These are phyloP conservation scores for Caradrina kadenii DNA, from an alignment of 2,888 invertebrate genomes.

Conservation along the genomic window DNA sequence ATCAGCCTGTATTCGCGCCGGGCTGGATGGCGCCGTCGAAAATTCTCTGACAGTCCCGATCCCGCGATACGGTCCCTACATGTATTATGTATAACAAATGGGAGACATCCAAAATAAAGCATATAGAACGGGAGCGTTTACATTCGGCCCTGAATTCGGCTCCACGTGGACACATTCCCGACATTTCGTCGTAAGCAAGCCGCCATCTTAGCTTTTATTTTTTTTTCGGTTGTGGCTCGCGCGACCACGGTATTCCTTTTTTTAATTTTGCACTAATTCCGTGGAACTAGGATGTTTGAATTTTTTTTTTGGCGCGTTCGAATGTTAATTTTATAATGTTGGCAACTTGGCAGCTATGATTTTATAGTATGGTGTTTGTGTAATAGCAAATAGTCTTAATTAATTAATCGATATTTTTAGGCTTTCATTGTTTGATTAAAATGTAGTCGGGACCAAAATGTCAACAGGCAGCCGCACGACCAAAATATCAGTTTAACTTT, in stretches of 20 bases:
- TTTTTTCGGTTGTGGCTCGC: constrained; percentile 57
- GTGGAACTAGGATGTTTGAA: constrained; percentile 45
- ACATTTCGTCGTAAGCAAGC: constrained; percentile 79
- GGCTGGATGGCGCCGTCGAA: constrained; percentile 86
- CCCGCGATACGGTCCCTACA: constrained; percentile 86
- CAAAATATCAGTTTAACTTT: not conserved
- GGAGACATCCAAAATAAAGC: constrained; percentile 89
- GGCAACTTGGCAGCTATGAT: constrained; percentile 26
- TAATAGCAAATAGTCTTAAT: not conserved
- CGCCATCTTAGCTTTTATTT: constrained; percentile 64
- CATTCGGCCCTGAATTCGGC: constrained; percentile 81
- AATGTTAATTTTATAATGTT: constrained; percentile 38
- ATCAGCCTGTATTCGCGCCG: constrained; percentile 79
- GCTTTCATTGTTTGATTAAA: not conserved
- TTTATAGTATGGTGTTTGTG: constrained; percentile 7
- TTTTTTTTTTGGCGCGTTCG: constrained; percentile 43
- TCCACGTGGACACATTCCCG: constrained; percentile 85
- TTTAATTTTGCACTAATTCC: constrained; percentile 54
- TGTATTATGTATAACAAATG: constrained; percentile 91
- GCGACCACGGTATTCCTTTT: constrained; percentile 51
- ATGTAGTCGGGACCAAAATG: not conserved
- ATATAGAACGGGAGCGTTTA: constrained; percentile 76
- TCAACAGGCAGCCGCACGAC: not conserved
- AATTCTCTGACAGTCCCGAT: constrained; percentile 87
- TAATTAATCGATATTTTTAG: not conserved